phyloP scores from a whole-genome alignment of 2,888 invertebrate genomes.

The Spialia ferax region DNA sequence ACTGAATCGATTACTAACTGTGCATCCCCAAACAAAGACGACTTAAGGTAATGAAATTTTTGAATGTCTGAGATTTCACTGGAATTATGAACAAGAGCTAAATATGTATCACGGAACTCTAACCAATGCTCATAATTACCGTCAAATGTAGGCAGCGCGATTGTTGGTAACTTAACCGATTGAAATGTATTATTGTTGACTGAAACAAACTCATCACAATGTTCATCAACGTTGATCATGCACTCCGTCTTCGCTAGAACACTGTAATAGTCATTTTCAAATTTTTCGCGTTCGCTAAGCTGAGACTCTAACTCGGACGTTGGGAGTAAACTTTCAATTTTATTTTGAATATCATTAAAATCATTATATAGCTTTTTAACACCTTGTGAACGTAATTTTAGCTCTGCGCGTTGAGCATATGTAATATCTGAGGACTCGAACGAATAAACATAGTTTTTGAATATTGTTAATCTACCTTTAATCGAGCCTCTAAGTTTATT shows the following conservation, averaged over 20 bases:
- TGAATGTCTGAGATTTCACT: not conserved
- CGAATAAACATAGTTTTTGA: not conserved
- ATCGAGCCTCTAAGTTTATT: not conserved
- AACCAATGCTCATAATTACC: not conserved
- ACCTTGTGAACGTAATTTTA: not conserved
- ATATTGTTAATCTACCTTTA: not conserved
- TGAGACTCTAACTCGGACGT: not conserved
- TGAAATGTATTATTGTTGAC: not conserved
- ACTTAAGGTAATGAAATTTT: not conserved
- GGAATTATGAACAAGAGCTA: not conserved
- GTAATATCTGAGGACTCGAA: constrained; percentile 3
- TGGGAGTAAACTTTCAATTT: not conserved
- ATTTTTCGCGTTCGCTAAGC: not conserved
- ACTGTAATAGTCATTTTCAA: not conserved
- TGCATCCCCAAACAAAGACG: not conserved
- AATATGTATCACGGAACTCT: not conserved
- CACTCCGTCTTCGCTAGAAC: not conserved
- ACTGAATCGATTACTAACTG: constrained; percentile 1
- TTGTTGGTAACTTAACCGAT: not conserved
- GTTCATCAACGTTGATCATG: not conserved
- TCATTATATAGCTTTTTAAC: not conserved
- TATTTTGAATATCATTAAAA: not conserved
- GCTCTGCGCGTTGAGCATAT: not conserved
- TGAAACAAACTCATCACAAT: not conserved
- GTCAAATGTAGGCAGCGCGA: not conserved